Base-by-base conservation (phyloP, 1,140 invertebrate species). In the Brachionus angularis region DNA sequence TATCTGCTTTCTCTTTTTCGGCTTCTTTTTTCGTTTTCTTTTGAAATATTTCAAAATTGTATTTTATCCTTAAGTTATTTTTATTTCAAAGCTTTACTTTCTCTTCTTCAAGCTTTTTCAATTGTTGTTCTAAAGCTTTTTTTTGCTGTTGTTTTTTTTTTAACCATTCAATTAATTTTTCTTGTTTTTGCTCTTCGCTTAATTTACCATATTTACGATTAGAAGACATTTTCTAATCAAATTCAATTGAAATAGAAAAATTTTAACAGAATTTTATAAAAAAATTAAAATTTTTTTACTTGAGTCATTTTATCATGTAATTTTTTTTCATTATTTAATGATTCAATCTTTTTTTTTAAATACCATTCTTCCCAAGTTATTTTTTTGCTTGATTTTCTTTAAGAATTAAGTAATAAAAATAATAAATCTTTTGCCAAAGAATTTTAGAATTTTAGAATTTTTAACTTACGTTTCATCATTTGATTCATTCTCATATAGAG, bases 341-440 rank as follows among this genome's bases (percentile, higher is more conserved):
- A 34, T 67, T 67, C 42, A 23, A 67, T 29, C 14, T 50, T 67
- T 47, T 67, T 67, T 16, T 67, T 67, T 4, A 67, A 29, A 67
- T 67, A 67, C 62, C 62, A 67, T 47, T 67, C 62, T 50, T 67
- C 42, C 62, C 62, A 67, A 18, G 62, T 67, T 18, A 67, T 12
- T 12, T 42, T 14, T 23, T 34, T 67, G 0, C 16, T 34, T 34
- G 10, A 47, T 67, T 67, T 44, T 21, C 47, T 46, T 67, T 27
- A 5, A 44, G 21, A 25, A 27, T 16, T 18, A 27, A 33, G 12
- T 27, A 46, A 14, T 21, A 0, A 67, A 64, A 18, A 7, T 1
- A 29, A 16, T 47, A 21, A 18, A 7, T 12, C 12, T 47, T 47
- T 5, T 29, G 3, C 2, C 7, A 10, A n/a, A n/a, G n/a, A n/a